Conservation (phyloP, 2,888 invertebrate species). For the Pegoplata infirma region DNA sequence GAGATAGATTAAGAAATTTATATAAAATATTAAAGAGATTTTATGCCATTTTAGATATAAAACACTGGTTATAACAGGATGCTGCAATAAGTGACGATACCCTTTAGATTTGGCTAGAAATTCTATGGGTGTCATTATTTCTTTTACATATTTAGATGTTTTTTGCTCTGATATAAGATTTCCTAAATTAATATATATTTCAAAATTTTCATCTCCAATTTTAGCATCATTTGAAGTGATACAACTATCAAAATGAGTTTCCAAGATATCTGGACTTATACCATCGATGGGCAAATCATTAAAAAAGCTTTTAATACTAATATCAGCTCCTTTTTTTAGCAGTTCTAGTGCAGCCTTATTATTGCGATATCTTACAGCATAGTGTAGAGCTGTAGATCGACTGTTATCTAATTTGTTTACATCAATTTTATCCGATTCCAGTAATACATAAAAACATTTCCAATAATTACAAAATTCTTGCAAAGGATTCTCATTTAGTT, state of each 20-base stretch:
- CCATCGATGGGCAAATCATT: constrained; percentile 85
- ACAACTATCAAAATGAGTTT: constrained; percentile 86
- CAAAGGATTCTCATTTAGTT: constrained; percentile 78
- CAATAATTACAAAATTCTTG: constrained; percentile 80
- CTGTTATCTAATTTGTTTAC: constrained; percentile 82
- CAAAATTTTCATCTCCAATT: constrained; percentile 83
- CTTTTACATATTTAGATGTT: constrained; percentile 77
- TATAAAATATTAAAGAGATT: constrained; percentile 85
- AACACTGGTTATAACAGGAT: constrained; percentile 89
- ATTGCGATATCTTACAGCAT: constrained; percentile 85
- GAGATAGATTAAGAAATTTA: constrained; percentile 85
- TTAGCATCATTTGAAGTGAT: constrained; percentile 83
- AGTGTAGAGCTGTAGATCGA: constrained; percentile 85
- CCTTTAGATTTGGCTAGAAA: constrained; percentile 85
- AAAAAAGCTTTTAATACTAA: constrained; percentile 83
- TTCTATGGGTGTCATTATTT: constrained; percentile 87
- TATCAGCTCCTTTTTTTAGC: constrained; percentile 84
- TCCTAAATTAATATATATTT: constrained; percentile 85
- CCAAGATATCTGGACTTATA: constrained; percentile 83
- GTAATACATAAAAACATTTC: constrained; percentile 82
- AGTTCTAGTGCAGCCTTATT: constrained; percentile 82
- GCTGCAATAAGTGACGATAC: constrained; percentile 84
- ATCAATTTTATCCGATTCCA: constrained; percentile 81
- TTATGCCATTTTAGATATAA: constrained; percentile 89
- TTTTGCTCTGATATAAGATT: constrained; percentile 80